Conservation (phyloP, 2,797 vertebrate species). For the Tinamus major region DNA sequence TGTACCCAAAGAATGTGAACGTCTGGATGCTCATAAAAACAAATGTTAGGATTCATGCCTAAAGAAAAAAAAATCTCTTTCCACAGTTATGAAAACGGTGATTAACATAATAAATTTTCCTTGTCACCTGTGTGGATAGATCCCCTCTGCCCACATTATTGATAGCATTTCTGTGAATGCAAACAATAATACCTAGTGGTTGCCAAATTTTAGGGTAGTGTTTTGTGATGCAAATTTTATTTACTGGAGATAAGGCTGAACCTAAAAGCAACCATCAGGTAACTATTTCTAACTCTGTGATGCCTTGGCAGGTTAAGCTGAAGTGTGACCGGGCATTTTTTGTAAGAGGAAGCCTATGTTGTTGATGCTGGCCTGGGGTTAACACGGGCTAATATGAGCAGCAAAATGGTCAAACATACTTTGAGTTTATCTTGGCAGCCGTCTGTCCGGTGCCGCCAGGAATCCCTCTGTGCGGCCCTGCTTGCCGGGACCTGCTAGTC, state of each 20-base stretch:
- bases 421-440: neutral
- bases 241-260: neutral
- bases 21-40: neutral
- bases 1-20: neutral
- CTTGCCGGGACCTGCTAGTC: neutral
- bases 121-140: neutral
- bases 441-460: fast-evolving
- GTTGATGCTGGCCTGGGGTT: neutral
- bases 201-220: neutral
- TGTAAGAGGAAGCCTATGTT: neutral
- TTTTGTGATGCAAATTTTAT: neutral
- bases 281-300: neutral
- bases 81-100: neutral
- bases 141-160: neutral
- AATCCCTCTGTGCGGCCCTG: neutral
- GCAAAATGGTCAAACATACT: neutral
- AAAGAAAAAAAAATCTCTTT: neutral
- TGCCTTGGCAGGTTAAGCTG: neutral
- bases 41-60: neutral
- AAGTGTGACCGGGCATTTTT: neutral
- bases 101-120: neutral
- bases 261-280: neutral
- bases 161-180: neutral
- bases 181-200: neutral
- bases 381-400: neutral